These are phyloP conservation scores for Ciconia maguari DNA, from an alignment of 2,113 vertebrate genomes.

Conservation along the genomic window DNA sequence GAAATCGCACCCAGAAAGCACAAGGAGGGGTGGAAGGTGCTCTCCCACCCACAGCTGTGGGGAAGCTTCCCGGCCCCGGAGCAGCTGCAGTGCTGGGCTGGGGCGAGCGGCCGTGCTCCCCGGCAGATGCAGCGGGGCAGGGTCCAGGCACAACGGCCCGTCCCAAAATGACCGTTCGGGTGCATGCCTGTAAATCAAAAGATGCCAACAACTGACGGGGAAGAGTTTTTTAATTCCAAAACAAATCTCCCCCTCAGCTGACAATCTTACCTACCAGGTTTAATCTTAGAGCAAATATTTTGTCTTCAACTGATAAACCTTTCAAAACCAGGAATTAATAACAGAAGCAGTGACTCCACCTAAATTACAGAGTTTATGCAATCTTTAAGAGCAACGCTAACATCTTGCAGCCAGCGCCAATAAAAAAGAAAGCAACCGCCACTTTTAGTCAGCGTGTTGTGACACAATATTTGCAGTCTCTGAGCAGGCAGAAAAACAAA, in stretches of 20 bases:
- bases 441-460: neutral
- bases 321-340: neutral
- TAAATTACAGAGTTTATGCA: neutral
- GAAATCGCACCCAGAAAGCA: fast-evolving
- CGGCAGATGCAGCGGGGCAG: neutral
- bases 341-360: neutral
- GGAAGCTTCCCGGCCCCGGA: neutral
- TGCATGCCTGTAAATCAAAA: neutral
- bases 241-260: neutral
- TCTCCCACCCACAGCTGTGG: neutral
- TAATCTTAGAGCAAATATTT: neutral
- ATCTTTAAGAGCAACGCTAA: neutral
- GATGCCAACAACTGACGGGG: neutral
- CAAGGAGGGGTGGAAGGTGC: neutral
- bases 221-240: neutral
- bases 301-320: neutral
- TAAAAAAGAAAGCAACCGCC: neutral
- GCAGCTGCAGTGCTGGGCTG: neutral
- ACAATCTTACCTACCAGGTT: neutral
- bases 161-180: neutral
- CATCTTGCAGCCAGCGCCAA: neutral
- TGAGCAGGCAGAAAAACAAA: neutral
- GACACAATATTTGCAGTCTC: neutral
- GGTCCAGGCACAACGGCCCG: neutral
- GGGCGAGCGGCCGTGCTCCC: fast-evolving